Percentiles rank a stretch among this genome's conserved stretches.
These are phyloP conservation scores for Oophaga sylvatica DNA, from an alignment of 2,797 vertebrate species.

Conservation along the genomic window DNA sequence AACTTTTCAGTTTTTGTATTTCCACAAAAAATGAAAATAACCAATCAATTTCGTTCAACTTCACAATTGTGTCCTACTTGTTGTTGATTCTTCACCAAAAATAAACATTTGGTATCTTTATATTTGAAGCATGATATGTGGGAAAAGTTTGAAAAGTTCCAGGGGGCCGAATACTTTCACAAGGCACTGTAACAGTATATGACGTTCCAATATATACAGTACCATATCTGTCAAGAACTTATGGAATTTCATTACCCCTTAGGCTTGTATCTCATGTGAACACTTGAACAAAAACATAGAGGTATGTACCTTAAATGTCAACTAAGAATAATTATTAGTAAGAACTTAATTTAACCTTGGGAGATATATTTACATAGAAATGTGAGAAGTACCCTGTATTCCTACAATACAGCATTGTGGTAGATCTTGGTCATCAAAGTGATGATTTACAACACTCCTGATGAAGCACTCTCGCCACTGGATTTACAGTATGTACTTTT, in stretches of 20 bases:
- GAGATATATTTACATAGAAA: constrained; percentile 3
- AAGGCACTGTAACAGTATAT: neutral
- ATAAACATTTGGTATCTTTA: too few species aligned
- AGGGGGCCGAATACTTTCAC: too few species aligned
- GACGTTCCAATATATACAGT: neutral
- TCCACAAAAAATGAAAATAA: too few species aligned
- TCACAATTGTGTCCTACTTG: too few species aligned
- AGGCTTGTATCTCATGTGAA: constrained; percentile 38
- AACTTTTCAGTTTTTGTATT: too few species aligned
- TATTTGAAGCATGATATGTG: too few species aligned
- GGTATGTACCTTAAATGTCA: constrained; percentile 13
- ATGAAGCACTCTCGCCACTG: neutral
- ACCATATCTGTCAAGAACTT: constrained; percentile 1
- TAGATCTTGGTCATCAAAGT: neutral
- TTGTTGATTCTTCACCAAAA: too few species aligned
- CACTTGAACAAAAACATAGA: constrained; percentile 27
- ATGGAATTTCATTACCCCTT: constrained; percentile 42
- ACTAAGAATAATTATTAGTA: constrained; percentile 3
- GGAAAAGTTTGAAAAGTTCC: too few species aligned
- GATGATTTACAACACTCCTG: neutral
- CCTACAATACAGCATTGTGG: neutral
- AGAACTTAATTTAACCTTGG: constrained; percentile 24
- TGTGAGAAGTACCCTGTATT: neutral
- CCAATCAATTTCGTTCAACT: too few species aligned
- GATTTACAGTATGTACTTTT: neutral